Base-by-base conservation (phyloP, 2,797 vertebrate genomes). In the Loriculus beryllinus region DNA sequence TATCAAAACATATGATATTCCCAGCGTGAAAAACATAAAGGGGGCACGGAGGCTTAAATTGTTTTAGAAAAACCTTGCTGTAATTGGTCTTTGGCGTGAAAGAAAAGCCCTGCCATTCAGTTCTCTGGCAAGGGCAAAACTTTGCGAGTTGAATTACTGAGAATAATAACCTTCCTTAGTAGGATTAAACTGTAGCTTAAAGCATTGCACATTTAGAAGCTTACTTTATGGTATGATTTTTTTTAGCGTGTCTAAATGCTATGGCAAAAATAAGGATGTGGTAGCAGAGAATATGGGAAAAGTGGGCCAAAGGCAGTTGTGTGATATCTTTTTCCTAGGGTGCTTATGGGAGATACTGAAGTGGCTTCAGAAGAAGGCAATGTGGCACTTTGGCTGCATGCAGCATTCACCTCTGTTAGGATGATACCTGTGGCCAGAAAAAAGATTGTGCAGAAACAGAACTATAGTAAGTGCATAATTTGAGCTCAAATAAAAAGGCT, bases 1-100 rank as follows among this genome's bases (percentile, higher is more conserved):
- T 96, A 97, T 98, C 96, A 96, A 97, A 97, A 97, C 92, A 90
- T 86, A 85, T 78, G 59, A 95, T 97, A 94, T 89, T 95, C 94
- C 60, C 82, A 89, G 95, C 92, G 96, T 91, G 95, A 96, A 87
- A 95, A 97, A 97, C 2, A 57, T 94, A 93, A 95, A 97, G 93
- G 80, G 40, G 51, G 81, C 72, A 82, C 28, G 49, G 72, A 96
- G 63, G 76, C 86, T 96, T 97, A 96, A 95, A 96, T 57, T 91
- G 82, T 87, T 65, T 96, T 97, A 95, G 85, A 79, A 92, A 97
- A 97, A 96, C 77, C 80, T 96, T 97, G 92, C 88, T 97, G 48
- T 95, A 86, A 94, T 94, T 80, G 68, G 92, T 67, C 85, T 91
- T 96, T 75, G 69, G 81, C 86, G 86, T 79, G 51, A 77, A 31